Conservation (phyloP, 2,113 vertebrate genomes). For the Protobothrops mucrosquamatus region DNA sequence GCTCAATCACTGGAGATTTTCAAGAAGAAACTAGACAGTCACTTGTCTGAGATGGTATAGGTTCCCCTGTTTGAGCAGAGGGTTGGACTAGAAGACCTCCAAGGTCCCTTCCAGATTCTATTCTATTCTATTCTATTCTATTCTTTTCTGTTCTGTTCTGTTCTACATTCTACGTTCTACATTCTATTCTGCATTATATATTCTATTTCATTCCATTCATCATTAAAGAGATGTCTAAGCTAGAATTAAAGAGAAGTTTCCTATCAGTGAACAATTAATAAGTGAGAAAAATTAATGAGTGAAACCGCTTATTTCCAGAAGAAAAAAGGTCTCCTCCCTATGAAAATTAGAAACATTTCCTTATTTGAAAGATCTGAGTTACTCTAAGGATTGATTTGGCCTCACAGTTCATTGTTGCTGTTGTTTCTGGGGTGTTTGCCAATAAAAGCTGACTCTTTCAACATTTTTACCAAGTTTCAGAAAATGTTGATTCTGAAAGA, state of each 20-base stretch:
- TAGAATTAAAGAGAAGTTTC: not conserved
- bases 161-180: too few species aligned
- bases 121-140: too few species aligned
- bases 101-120: too few species aligned
- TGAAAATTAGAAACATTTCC: not conserved
- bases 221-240: not conserved
- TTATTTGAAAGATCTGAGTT: accelerated
- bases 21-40: too few species aligned
- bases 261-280: not conserved
- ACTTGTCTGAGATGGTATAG: too few species aligned
- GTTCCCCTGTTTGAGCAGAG: too few species aligned
- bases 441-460: not conserved
- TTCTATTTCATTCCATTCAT: too few species aligned
- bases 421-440: accelerated
- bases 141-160: too few species aligned
- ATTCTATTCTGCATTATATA: too few species aligned
- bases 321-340: not conserved
- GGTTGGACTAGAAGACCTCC: too few species aligned
- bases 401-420: not conserved
- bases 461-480: not conserved
- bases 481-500: not conserved
- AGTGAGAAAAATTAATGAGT: not conserved
- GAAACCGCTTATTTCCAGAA: accelerated
- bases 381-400: not conserved
- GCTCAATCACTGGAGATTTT: too few species aligned